A percentile compares a stretch with the other conserved stretches of the same genome.
phyloP scores from a whole-genome alignment of 2,888 invertebrate species.

The Lingula anatina region DNA sequence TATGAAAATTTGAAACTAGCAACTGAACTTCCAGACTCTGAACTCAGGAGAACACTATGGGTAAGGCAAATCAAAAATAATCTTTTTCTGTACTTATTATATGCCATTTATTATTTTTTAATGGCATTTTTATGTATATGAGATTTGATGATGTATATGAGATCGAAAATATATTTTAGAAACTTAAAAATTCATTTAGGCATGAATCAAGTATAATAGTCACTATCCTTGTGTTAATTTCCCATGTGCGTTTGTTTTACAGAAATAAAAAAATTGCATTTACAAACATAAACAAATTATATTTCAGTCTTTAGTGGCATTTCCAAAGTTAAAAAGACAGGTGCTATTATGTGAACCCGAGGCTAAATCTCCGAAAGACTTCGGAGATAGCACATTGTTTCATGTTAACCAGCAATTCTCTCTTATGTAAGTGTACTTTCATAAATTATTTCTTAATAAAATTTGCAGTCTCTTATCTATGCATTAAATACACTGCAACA shows the following conservation, averaged over 20 bases:
- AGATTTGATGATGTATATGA: too few species aligned
- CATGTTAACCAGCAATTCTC: constrained; percentile 98
- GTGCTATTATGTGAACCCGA: constrained; percentile 77
- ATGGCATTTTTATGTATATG: too few species aligned
- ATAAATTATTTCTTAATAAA: too few species aligned
- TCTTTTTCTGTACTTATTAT: too few species aligned
- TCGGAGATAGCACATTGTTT: constrained; percentile 85
- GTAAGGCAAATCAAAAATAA: constrained; percentile 46
- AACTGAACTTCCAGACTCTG: constrained; percentile 93
- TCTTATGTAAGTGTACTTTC: constrained; percentile 58
- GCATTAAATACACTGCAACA: too few species aligned
- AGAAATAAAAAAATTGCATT: not conserved
- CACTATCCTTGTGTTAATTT: not conserved
- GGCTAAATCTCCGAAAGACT: constrained; percentile 84
- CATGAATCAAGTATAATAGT: not conserved
- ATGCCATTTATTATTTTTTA: too few species aligned
- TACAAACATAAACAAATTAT: constrained; percentile 8
- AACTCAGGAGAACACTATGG: constrained; percentile 88
- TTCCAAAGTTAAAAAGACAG: constrained; percentile 93
- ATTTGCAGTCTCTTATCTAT: too few species aligned
- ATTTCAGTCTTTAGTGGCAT: constrained; percentile 79
- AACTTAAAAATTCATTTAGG: not conserved
- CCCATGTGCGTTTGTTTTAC: not conserved
- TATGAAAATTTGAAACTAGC: constrained; percentile 94
- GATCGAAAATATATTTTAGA: too few species aligned